Conservation (phyloP, 2,888 invertebrate genomes). For the Augochlorella aurata region DNA sequence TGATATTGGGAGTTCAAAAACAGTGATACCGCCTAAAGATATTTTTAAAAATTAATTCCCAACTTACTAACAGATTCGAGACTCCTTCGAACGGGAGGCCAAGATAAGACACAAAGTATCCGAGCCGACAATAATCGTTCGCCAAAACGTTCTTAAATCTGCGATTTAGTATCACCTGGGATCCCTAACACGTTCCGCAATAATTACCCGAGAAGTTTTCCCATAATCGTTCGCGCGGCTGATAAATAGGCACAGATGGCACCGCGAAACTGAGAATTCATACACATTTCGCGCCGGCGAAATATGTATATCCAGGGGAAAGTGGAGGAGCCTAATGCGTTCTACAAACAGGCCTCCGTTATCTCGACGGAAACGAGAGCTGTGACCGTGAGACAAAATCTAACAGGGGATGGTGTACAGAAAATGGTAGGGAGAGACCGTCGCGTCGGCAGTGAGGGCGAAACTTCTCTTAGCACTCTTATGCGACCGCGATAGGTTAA, state of each 20-base stretch:
- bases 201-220: slow-evolving; percentile 4
- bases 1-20: not conserved
- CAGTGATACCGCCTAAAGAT: not conserved
- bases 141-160: not conserved
- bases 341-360: slow-evolving; percentile 71
- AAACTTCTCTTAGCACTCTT: slow-evolving; percentile 60
- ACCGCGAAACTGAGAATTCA: not conserved
- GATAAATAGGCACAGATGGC: not conserved
- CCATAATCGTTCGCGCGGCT: slow-evolving; percentile 4
- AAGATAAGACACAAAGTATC: not conserved
- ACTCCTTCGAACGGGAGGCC: not conserved
- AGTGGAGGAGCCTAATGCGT: slow-evolving; percentile 60
- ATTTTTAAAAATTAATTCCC: not conserved
- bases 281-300: too few species aligned
- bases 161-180: not conserved
- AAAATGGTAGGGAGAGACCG: slow-evolving; percentile 64
- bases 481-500: slow-evolving; percentile 69
- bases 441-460: slow-evolving; percentile 45
- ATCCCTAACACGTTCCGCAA: not conserved
- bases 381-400: slow-evolving; percentile 51
- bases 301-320: not conserved
- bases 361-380: slow-evolving; percentile 68
- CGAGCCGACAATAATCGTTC: not conserved
- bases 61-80: not conserved
- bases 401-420: slow-evolving; percentile 21